phyloP scores from a whole-genome alignment of 2,888 invertebrate species.

The Drosophila stalkeri region DNA sequence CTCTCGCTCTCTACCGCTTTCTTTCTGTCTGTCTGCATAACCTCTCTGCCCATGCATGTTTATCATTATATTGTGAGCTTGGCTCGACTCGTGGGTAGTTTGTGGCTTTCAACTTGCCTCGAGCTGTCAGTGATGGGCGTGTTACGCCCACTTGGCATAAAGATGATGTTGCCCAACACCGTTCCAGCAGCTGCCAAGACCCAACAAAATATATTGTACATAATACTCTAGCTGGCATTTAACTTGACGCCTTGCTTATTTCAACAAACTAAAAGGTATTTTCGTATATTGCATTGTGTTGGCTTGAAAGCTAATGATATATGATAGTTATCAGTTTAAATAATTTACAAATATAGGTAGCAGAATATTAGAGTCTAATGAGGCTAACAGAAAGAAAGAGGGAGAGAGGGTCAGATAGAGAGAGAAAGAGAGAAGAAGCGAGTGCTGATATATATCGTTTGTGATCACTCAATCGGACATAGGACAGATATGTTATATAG shows the following conservation, averaged over 20 bases:
- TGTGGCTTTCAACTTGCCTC: constrained; percentile 24
- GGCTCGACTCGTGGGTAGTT: constrained; percentile 15
- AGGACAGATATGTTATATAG: too few relatives aligned
- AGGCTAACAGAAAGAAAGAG: not conserved
- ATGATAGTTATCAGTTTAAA: not conserved
- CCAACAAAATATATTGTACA: constrained; percentile 7
- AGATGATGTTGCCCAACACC: constrained; percentile 6
- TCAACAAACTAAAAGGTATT: not conserved
- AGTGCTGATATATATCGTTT: too few relatives aligned
- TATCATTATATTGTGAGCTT: constrained; percentile 46
- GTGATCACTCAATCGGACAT: too few relatives aligned
- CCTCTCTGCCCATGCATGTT: constrained; percentile 37
- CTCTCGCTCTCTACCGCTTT: not conserved
- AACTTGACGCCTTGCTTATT: constrained; percentile 10
- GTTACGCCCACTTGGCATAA: constrained; percentile 18
- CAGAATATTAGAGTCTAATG: not conserved
- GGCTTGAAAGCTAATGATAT: not conserved
- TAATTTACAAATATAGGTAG: not conserved
- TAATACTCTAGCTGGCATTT: constrained; percentile 12
- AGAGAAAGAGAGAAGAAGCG: not conserved
- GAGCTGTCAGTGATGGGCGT: constrained; percentile 45
- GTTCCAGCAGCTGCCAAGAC: not conserved
- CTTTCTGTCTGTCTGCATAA: not conserved
- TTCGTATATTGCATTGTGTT: not conserved
- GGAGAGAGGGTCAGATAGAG: not conserved